phyloP scores from a whole-genome alignment of 2,888 invertebrate genomes.

The Carcina quercana region DNA sequence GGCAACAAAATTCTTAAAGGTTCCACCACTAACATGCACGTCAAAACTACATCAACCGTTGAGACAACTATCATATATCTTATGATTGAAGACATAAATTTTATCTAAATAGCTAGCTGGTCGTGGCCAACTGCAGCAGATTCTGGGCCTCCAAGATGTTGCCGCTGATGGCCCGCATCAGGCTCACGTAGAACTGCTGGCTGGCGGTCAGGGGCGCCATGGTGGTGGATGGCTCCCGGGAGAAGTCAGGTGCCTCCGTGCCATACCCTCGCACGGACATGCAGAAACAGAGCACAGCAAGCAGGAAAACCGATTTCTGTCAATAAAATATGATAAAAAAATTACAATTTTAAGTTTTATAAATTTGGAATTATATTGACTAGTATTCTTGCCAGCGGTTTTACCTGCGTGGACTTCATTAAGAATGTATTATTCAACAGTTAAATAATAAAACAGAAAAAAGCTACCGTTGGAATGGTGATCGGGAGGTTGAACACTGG shows the following conservation, averaged over 20 bases:
- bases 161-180: constrained; percentile 5
- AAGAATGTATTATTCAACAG: background rate
- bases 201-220: constrained; percentile 5
- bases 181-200: constrained; percentile 6
- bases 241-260: constrained; percentile 9
- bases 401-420: background rate
- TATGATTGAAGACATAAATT: too few species aligned
- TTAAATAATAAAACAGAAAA: background rate
- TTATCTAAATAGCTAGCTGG: too few species aligned
- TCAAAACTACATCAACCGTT: too few species aligned
- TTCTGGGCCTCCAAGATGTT: background rate
- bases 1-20: too few species aligned
- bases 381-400: background rate
- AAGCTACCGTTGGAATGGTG: too few species aligned
- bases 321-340: background rate
- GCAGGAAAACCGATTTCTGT: background rate
- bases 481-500: too few species aligned
- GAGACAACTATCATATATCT: too few species aligned
- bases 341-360: too few species aligned
- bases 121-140: background rate
- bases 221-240: constrained; percentile 4
- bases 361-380: background rate
- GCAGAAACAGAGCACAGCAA: background rate
- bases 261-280: background rate
- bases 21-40: too few species aligned